Evolutionary conservation across 1,140 invertebrate genomes (phyloP).

Genomic region (Panagrolaimus sp.): DNA sequence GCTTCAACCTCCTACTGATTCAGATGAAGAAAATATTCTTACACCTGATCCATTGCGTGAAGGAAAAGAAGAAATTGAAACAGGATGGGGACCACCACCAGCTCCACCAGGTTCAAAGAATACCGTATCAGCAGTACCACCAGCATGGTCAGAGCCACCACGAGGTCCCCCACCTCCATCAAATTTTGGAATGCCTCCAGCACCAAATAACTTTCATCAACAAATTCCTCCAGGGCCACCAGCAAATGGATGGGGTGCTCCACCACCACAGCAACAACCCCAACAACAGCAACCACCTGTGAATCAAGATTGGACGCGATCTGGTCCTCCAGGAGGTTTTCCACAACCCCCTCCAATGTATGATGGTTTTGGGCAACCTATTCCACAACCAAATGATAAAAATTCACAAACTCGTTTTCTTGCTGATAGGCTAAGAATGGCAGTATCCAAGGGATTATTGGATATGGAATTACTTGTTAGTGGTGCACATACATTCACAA

Average conservation of each 20-base stretch:
- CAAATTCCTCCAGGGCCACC: neutral
- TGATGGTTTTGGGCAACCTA: neutral
- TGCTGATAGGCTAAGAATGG: constrained; percentile 22
- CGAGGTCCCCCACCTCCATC: constrained; percentile 3
- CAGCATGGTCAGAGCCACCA: neutral
- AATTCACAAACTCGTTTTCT: constrained; percentile 1
- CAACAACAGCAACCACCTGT: neutral
- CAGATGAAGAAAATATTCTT: constrained; percentile 13
- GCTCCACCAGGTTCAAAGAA: neutral
- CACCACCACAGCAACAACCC: neutral
- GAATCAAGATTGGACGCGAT: constrained; percentile 11
- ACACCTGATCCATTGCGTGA: constrained; percentile 13
- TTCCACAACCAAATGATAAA: no score
- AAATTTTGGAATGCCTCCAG: constrained; percentile 4
- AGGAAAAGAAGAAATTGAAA: constrained; percentile 11
- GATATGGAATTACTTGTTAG: constrained; percentile 10
- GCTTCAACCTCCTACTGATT: constrained; percentile 13
- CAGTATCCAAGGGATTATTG: constrained; percentile 15
- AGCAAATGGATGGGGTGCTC: constrained; percentile 1
- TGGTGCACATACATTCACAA: neutral
- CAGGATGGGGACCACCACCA: constrained; percentile 21
- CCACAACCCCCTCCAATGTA: neutral
- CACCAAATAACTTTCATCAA: neutral
- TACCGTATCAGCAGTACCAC: neutral
- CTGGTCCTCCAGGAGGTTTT: neutral